Conservation (phyloP, 2,113 vertebrate genomes). For the Brachionichthys hirsutus region DNA sequence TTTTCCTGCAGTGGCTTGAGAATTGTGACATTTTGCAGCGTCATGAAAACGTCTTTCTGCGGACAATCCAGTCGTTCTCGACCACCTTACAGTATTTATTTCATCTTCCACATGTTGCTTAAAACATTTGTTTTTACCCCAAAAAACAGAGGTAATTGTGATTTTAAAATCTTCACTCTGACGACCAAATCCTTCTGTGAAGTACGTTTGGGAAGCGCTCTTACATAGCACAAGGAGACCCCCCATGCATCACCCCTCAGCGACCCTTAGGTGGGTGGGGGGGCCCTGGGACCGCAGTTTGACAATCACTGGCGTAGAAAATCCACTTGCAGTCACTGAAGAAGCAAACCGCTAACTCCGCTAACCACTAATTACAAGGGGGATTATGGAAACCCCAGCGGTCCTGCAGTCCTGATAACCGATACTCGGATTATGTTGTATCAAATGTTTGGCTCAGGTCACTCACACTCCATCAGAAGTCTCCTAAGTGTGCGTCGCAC, state of each 20-base stretch:
- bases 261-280: slow-evolving; percentile 51
- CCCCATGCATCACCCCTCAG: slow-evolving; percentile 5
- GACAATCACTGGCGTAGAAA: slow-evolving; percentile 42
- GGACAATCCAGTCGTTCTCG: too few species aligned
- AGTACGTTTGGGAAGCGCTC: background rate
- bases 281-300: slow-evolving; percentile 33
- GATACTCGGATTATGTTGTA: slow-evolving; percentile 56
- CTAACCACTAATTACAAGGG: slow-evolving; percentile 62
- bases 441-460: slow-evolving; percentile 35
- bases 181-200: too few species aligned
- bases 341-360: slow-evolving; percentile 64
- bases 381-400: slow-evolving; percentile 47
- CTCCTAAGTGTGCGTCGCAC: background rate
- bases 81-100: too few species aligned
- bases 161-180: too few species aligned
- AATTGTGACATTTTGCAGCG: too few species aligned
- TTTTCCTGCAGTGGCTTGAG: too few species aligned
- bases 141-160: background rate
- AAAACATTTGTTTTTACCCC: background rate
- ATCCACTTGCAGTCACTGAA: slow-evolving; percentile 64
- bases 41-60: too few species aligned
- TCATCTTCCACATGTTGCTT: too few species aligned
- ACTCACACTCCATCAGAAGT: slow-evolving; percentile 12
- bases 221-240: background rate
- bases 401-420: slow-evolving; percentile 39